Evolutionary conservation across 2,888 invertebrate species (phyloP).

Genomic region (Tiliacea citrago): DNA sequence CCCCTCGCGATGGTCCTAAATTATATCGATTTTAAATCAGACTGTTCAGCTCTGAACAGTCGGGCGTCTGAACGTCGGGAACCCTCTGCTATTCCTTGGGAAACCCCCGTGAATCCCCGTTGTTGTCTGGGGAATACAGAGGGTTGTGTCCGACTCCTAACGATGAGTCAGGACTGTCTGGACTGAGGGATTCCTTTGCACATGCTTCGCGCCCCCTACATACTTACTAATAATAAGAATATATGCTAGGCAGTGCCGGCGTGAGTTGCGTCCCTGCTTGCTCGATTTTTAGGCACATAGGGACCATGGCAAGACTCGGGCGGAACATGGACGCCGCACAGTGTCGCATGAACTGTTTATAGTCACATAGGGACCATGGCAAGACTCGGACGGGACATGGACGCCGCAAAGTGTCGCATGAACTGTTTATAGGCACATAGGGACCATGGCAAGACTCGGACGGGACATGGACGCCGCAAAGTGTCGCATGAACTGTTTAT

Average conservation of each 20-base stretch:
- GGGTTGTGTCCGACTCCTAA: background rate
- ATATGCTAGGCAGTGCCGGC: background rate
- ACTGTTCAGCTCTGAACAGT: too few relatives aligned
- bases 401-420: too few relatives aligned
- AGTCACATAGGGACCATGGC: background rate
- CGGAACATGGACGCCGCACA: too few relatives aligned
- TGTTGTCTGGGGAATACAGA: background rate
- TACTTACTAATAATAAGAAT: background rate
- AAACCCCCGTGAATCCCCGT: background rate
- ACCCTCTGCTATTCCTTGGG: background rate
- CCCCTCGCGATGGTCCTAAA: background rate
- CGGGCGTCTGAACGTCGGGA: too few relatives aligned
- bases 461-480: too few relatives aligned
- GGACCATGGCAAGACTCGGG: background rate
- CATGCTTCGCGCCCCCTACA: too few relatives aligned
- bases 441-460: background rate
- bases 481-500: background rate
- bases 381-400: too few relatives aligned
- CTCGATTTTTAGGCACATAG: background rate
- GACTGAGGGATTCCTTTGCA: background rate
- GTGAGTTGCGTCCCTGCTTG: background rate
- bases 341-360: background rate
- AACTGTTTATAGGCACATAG: too few relatives aligned
- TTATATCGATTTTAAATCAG: too few relatives aligned
- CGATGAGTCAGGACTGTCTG: background rate